Evolutionary conservation across 2,888 invertebrate species (phyloP).

Genomic region (Ophraella communa): DNA sequence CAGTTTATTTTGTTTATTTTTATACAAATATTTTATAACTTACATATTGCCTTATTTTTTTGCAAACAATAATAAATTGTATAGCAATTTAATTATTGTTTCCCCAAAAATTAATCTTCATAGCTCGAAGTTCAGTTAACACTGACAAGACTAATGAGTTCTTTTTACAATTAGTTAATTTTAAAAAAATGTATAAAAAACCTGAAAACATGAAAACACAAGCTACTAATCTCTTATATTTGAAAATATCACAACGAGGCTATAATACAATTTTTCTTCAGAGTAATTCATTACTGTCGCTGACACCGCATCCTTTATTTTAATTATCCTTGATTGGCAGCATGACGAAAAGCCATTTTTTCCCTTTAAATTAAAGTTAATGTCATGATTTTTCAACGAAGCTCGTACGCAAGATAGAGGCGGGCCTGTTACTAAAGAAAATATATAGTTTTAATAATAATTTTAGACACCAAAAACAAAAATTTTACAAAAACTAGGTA

Average conservation of each 20-base stretch:
- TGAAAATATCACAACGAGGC: neutral
- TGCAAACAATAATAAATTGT: neutral
- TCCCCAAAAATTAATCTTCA: neutral
- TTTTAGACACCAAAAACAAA: no score
- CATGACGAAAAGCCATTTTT: neutral
- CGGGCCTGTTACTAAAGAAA: neutral
- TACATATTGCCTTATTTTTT: no score
- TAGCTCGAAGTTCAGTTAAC: no score
- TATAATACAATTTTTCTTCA: constrained; percentile 1
- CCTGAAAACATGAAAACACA: neutral
- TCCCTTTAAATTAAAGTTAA: neutral
- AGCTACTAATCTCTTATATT: neutral
- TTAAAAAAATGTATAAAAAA: neutral
- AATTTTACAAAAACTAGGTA: no score
- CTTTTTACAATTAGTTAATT: neutral
- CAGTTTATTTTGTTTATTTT: no score
- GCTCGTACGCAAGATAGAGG: neutral
- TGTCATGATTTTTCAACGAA: neutral
- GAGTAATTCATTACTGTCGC: neutral
- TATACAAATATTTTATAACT: no score
- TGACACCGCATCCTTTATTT: constrained; percentile 5
- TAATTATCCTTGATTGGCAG: constrained; percentile 4
- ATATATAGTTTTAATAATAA: no score
- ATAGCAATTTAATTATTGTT: neutral
- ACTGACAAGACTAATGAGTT: neutral